Evolutionary conservation across 2,797 vertebrate genomes (phyloP).

Genomic region (Notoglanidium macrostoma): DNA sequence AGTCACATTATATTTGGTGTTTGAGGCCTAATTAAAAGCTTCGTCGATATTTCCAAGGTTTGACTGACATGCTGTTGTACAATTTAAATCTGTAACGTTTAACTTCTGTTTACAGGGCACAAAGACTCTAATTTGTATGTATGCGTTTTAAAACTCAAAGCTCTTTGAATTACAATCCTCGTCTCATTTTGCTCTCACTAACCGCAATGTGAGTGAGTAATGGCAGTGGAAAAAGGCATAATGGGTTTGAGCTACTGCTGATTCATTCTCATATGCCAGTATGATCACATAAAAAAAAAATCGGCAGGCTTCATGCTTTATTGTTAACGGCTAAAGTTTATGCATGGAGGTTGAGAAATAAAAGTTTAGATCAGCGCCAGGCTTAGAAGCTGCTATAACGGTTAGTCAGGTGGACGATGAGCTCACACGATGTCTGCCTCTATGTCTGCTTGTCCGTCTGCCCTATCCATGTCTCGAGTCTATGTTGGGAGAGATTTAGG

Average conservation of each 20-base stretch:
- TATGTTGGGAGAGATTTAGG: conserved; percentile 62
- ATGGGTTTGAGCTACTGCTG: conserved; percentile 37
- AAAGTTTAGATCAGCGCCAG: conserved; percentile 48
- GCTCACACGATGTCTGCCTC: conserved; percentile 66
- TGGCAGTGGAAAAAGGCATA: conserved; percentile 38
- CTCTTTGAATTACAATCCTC: conserved; percentile 32
- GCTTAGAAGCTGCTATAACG: conserved; percentile 67
- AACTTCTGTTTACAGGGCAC: not conserved
- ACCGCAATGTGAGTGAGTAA: conserved; percentile 42
- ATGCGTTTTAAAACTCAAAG: conserved; percentile 25
- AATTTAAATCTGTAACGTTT: conserved; percentile 7
- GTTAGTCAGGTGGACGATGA: conserved; percentile 72
- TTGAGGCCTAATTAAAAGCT: conserved; percentile 9
- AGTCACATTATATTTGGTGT: not conserved
- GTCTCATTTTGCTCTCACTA: conserved; percentile 35
- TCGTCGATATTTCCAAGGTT: not conserved
- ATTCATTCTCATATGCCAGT: conserved; percentile 33
- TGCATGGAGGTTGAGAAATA: conserved; percentile 31
- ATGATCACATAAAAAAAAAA: conserved; percentile 5
- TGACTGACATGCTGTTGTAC: not conserved
- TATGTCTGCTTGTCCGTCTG: conserved; percentile 57
- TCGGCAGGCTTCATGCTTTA: conserved; percentile 10
- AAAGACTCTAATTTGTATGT: conserved; percentile 27
- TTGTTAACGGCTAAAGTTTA: conserved; percentile 2
- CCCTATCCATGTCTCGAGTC: conserved; percentile 43